Conservation (phyloP, 2,888 invertebrate genomes). For the Labia minor region DNA sequence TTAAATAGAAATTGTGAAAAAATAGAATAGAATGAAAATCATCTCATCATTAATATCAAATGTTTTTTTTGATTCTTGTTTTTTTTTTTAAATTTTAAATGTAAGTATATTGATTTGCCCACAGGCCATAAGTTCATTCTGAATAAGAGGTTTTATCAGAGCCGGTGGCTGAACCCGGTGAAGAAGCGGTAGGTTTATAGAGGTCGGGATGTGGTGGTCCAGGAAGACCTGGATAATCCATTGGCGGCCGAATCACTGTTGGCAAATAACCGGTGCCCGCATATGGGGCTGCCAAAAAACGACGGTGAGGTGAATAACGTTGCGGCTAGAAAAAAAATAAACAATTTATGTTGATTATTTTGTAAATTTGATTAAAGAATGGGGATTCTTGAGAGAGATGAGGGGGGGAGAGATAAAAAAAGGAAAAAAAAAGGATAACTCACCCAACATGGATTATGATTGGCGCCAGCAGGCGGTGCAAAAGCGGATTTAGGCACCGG, state of each 20-base stretch:
- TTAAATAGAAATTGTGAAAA: too few species aligned
- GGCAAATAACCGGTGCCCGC: slow-evolving; percentile 73
- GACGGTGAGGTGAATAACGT: slow-evolving; percentile 45
- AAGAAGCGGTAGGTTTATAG: slow-evolving; percentile 39
- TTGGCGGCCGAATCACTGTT: slow-evolving; percentile 54
- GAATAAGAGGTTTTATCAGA: slow-evolving; percentile 47
- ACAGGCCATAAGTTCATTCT: slow-evolving; percentile 34
- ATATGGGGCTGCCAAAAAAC: slow-evolving; percentile 72
- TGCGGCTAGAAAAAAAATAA: slow-evolving; percentile 30
- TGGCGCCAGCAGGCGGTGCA: slow-evolving; percentile 50
- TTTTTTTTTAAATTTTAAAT: too few species aligned
- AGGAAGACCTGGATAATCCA: slow-evolving; percentile 33
- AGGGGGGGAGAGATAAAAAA: too few species aligned
- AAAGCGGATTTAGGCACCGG: slow-evolving; percentile 58
- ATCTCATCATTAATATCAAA: too few species aligned
- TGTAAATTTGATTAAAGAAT: too few species aligned
- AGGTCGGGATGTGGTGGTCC: slow-evolving; percentile 33
- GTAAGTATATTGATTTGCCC: too few species aligned
- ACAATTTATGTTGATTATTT: too few species aligned
- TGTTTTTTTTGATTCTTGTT: too few species aligned
- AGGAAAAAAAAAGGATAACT: too few species aligned
- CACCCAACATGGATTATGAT: slow-evolving; percentile 31
- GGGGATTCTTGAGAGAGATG: too few species aligned
- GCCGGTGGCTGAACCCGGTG: slow-evolving; percentile 42
- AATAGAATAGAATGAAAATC: too few species aligned